These are phyloP conservation scores for Battus philenor DNA, from an alignment of 1,140 invertebrate genomes.

Conservation along the genomic window DNA sequence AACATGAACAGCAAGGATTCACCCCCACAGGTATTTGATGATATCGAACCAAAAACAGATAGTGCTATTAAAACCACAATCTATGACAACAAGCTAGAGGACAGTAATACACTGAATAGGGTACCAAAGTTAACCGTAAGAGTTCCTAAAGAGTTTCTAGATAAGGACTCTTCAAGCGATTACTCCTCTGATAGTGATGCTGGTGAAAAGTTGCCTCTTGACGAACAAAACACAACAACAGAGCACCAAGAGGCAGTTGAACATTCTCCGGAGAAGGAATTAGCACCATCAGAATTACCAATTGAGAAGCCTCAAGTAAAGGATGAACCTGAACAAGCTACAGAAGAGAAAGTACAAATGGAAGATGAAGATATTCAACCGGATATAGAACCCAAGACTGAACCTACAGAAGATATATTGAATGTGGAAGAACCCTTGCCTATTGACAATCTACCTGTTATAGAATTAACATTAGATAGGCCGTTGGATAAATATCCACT, in stretches of 20 bases:
- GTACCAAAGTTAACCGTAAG: constrained; percentile 71
- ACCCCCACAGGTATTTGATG: constrained; percentile 19
- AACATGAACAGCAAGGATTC: constrained; percentile 54
- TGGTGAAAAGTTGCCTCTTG: constrained; percentile 77
- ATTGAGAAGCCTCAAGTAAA: constrained; percentile 19
- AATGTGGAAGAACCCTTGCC: constrained; percentile 45
- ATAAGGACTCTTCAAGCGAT: constrained; percentile 73
- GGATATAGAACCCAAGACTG: constrained; percentile 39
- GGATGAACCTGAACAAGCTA: constrained; percentile 19
- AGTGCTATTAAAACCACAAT: constrained; percentile 61
- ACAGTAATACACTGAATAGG: constrained; percentile 65
- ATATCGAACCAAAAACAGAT: constrained; percentile 43
- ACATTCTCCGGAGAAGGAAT: constrained; percentile 7
- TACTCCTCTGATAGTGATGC: constrained; percentile 76
- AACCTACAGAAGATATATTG: constrained; percentile 41
- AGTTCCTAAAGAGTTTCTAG: constrained; percentile 70
- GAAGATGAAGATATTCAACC: constrained; percentile 25
- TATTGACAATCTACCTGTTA: constrained; percentile 69
- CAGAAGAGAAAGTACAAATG: constrained; percentile 31
- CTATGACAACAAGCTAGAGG: constrained; percentile 66
- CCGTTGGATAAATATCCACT: constrained; percentile 84
- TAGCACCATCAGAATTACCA: constrained; percentile 2
- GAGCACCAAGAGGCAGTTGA: constrained; percentile 23
- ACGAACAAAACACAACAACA: constrained; percentile 36
- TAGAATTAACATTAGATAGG: constrained; percentile 84